These are phyloP conservation scores for Brachionus angularis DNA, from an alignment of 1,140 invertebrate genomes.

Conservation along the genomic window DNA sequence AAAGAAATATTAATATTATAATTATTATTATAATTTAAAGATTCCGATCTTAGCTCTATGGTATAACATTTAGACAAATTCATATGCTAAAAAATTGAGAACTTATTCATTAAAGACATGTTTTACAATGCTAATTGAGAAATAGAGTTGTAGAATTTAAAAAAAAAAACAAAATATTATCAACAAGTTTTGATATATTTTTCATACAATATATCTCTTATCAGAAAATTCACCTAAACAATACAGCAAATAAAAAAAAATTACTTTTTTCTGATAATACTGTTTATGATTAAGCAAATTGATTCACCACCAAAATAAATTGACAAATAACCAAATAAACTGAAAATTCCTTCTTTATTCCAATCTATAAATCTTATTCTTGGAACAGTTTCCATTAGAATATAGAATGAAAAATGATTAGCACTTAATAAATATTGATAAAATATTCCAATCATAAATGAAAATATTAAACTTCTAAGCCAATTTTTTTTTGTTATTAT, in stretches of 20 bases:
- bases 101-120: no score
- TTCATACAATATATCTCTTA: no score
- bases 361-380: constrained; percentile 62
- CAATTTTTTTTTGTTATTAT: neutral
- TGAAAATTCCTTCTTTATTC: constrained; percentile 83
- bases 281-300: neutral
- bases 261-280: neutral
- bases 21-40: no score
- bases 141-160: neutral
- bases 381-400: neutral
- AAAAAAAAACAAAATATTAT: neutral
- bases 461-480: neutral
- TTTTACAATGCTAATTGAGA: no score
- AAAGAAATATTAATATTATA: no score
- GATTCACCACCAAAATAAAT: constrained; percentile 66
- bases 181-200: no score
- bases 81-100: no score
- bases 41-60: no score
- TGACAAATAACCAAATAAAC: constrained; percentile 74
- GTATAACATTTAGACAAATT: no score
- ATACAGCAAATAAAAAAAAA: neutral
- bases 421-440: neutral
- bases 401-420: neutral
- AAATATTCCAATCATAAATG: neutral
- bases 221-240: no score